These are phyloP conservation scores for Montipora capricornis DNA, from an alignment of 64 coral and sea anemone genomes.

Conservation along the genomic window DNA sequence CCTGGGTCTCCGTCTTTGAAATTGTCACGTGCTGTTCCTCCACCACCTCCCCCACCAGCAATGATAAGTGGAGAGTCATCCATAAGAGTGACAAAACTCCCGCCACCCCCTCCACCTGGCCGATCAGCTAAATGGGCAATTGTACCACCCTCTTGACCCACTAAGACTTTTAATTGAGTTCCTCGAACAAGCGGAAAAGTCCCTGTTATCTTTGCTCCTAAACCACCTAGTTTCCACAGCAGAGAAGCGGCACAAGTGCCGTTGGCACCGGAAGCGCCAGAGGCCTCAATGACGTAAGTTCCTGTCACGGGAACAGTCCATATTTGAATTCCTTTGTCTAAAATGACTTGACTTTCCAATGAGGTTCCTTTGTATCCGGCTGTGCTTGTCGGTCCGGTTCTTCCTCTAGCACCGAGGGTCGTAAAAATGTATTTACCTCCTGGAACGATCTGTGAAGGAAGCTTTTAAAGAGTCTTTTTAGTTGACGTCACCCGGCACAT, in stretches of 20 bases:
- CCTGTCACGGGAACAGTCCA: constrained; percentile 79
- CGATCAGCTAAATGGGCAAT: no score
- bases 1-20: constrained; percentile 18
- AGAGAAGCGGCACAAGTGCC: neutral
- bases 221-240: constrained; percentile 4
- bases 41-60: constrained; percentile 58
- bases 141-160: constrained; percentile 28
- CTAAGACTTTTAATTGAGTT: constrained; percentile 33
- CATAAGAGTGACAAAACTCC: constrained; percentile 20
- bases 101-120: constrained; percentile 35
- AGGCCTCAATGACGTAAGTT: constrained; percentile 66
- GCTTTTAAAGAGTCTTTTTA: no score
- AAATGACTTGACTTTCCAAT: constrained; percentile 52
- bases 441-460: neutral
- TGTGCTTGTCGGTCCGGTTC: constrained; percentile 62
- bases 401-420: constrained; percentile 58
- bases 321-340: constrained; percentile 65
- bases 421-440: constrained; percentile 24
- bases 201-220: constrained; percentile 37
- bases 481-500: no score
- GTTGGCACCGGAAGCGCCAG: constrained; percentile 58
- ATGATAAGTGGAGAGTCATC: constrained; percentile 48
- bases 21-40: neutral
- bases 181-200: constrained; percentile 27
- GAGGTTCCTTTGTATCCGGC: constrained; percentile 63